These are phyloP conservation scores for Nannoperca australis DNA, from an alignment of 2,797 vertebrate species.

Conservation along the genomic window DNA sequence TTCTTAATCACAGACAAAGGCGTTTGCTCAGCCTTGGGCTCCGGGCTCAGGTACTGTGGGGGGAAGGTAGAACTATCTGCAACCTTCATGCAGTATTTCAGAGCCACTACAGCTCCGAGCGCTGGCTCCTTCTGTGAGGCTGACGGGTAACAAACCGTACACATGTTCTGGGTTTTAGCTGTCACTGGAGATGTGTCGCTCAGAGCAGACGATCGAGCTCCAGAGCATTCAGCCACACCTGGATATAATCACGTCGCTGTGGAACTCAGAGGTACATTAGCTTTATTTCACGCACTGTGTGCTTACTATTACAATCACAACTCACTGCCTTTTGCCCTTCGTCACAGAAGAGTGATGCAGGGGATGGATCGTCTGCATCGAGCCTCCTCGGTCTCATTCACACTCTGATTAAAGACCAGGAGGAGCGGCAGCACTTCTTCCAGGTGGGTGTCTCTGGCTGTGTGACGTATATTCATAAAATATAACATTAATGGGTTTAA, in stretches of 20 bases:
- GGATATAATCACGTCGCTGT: slow-evolving; percentile 31
- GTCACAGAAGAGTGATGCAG: slow-evolving; percentile 13
- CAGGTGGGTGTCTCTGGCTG: slow-evolving; percentile 3
- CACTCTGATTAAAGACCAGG: slow-evolving; percentile 20
- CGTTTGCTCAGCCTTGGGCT: slow-evolving; percentile 71
- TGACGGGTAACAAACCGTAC: background rate
- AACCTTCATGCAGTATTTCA: background rate
- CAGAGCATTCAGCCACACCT: slow-evolving; percentile 42
- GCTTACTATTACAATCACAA: background rate
- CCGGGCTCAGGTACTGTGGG: slow-evolving; percentile 70
- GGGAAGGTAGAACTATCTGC: background rate
- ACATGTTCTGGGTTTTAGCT: slow-evolving; percentile 18
- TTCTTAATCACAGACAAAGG: slow-evolving; percentile 76
- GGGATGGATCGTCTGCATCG: slow-evolving; percentile 2
- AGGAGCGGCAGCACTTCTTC: slow-evolving; percentile 34
- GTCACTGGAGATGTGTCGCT: slow-evolving; percentile 39
- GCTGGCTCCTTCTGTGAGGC: background rate
- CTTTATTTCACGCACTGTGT: slow-evolving; percentile 30
- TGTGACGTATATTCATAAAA: background rate
- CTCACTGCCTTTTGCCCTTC: background rate
- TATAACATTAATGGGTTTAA: no score
- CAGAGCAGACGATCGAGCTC: slow-evolving; percentile 20
- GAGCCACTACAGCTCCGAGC: background rate
- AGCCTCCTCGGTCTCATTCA: slow-evolving; percentile 27
- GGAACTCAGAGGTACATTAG: slow-evolving; percentile 27